These are phyloP conservation scores for Columba guinea DNA, from an alignment of 2,797 vertebrate species.

Conservation along the genomic window DNA sequence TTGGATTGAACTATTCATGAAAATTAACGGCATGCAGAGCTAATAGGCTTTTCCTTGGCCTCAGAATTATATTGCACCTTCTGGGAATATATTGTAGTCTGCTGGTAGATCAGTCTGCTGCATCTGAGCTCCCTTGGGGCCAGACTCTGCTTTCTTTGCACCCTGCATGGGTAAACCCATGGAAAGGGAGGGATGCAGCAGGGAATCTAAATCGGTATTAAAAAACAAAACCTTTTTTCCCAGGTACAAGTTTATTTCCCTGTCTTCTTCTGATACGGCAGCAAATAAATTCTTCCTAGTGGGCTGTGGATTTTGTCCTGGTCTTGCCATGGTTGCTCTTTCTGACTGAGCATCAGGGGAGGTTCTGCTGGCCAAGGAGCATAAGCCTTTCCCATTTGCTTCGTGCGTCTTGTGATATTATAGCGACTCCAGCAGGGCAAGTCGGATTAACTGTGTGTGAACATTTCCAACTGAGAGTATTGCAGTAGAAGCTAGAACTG, in stretches of 20 bases:
- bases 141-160: neutral
- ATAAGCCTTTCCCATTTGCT: neutral
- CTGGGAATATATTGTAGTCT: conserved; percentile 56
- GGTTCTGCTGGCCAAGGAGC: neutral
- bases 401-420: neutral
- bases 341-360: neutral
- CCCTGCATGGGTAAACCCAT: neutral
- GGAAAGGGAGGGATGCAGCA: neutral
- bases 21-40: conserved; percentile 59
- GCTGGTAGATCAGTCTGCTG: conserved; percentile 53
- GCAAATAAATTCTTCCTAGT: neutral
- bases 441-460: neutral
- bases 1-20: conserved; percentile 36
- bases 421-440: neutral
- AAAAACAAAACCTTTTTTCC: neutral
- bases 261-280: neutral
- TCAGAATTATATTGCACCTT: conserved; percentile 11
- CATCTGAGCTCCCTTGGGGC: conserved; percentile 10
- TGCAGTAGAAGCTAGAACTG: neutral
- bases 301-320: neutral
- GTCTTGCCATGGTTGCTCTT: conserved; percentile 4
- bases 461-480: neutral
- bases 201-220: neutral
- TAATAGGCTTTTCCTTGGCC: conserved; percentile 62
- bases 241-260: neutral